Conservation (phyloP, 2,797 vertebrate species). For the Channallabes apus region DNA sequence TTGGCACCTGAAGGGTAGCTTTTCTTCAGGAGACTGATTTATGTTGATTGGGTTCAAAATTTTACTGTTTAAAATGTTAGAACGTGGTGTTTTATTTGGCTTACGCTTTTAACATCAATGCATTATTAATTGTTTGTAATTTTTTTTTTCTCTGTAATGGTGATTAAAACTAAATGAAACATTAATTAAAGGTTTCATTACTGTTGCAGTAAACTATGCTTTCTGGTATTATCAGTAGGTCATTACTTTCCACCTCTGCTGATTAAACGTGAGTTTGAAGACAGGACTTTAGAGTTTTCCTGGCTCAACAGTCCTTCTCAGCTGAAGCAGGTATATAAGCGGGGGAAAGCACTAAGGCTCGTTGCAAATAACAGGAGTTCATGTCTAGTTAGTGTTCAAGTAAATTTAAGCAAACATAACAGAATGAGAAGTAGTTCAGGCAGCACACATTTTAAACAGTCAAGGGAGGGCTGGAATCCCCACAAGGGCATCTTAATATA, state of each 20-base stretch:
- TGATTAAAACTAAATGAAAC: neutral
- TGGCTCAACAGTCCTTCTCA: neutral
- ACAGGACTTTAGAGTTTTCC: neutral
- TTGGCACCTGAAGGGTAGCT: neutral
- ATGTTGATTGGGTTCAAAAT: neutral
- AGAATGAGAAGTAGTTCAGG: slow-evolving; percentile 34
- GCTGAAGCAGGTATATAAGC: slow-evolving; percentile 4
- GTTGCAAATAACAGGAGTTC: slow-evolving; percentile 12
- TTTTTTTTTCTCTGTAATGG: neutral
- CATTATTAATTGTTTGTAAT: neutral
- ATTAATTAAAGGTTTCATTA: neutral
- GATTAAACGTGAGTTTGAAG: neutral
- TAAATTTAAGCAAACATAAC: slow-evolving; percentile 36
- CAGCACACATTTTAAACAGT: slow-evolving; percentile 27
- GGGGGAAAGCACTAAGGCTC: slow-evolving; percentile 2
- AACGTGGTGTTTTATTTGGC: neutral
- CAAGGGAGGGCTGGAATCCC: slow-evolving; percentile 29
- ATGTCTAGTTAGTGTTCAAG: slow-evolving; percentile 34
- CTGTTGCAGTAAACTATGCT: neutral
- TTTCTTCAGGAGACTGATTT: neutral
- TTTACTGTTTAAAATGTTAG: neutral
- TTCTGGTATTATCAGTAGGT: neutral
- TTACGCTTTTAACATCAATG: neutral
- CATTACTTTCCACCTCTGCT: neutral
- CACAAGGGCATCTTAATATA: slow-evolving; percentile 33